A percentile compares a stretch with the other conserved stretches of the same genome.
Conservation (phyloP, 1,140 invertebrate genomes). For the Vollenhovia emeryi region DNA sequence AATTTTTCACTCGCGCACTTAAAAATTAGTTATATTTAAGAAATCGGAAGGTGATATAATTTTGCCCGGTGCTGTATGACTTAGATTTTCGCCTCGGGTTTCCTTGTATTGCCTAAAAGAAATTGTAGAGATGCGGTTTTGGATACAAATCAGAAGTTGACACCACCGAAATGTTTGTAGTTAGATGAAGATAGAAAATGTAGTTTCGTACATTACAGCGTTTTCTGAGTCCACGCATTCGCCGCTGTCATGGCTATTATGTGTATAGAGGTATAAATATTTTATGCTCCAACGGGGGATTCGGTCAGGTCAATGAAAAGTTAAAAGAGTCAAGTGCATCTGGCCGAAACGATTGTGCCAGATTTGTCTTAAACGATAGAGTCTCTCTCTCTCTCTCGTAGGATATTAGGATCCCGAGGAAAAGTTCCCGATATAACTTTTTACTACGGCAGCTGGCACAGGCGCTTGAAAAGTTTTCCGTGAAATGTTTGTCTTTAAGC, state of each 20-base stretch:
- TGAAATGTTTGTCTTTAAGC: constrained; percentile 49
- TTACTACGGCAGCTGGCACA: constrained; percentile 38
- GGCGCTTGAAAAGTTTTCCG: constrained; percentile 18
- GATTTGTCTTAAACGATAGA: constrained; percentile 49
- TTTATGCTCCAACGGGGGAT: neutral
- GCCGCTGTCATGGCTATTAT: too few species aligned
- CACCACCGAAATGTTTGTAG: neutral
- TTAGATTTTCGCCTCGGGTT: too few species aligned
- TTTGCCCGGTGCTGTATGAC: too few species aligned
- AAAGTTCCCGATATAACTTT: constrained; percentile 48
- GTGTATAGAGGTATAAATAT: neutral
- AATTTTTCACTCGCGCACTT: too few species aligned
- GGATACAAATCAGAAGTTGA: neutral
- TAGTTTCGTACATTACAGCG: neutral
- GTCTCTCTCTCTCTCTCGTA: constrained; percentile 17
- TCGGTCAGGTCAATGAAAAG: neutral
- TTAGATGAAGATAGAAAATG: neutral
- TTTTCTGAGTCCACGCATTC: neutral
- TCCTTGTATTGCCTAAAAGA: neutral
- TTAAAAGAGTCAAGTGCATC: neutral
- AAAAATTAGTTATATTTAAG: too few species aligned
- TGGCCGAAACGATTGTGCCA: constrained; percentile 26
- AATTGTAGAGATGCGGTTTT: neutral
- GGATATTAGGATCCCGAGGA: constrained; percentile 32
- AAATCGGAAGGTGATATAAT: too few species aligned